phyloP scores from a whole-genome alignment of 2,113 vertebrate species.

The Hippocampus mohnikei region DNA sequence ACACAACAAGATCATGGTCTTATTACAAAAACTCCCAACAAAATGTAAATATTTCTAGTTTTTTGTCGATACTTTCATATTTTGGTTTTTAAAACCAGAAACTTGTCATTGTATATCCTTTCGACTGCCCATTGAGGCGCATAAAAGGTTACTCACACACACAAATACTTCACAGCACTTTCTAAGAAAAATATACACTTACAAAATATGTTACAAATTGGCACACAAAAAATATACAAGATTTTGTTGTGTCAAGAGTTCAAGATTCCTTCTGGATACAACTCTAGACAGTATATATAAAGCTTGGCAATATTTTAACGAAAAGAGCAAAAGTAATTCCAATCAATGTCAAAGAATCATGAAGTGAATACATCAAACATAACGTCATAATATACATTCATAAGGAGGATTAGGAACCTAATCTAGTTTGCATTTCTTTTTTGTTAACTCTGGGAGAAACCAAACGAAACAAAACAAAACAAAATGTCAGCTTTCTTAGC shows the following conservation, averaged over 20 bases:
- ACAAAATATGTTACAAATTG: slow-evolving; percentile 99
- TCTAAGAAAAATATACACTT: slow-evolving; percentile 99
- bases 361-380: slow-evolving; percentile 94
- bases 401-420: slow-evolving; percentile 85
- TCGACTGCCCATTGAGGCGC: slow-evolving; percentile 92
- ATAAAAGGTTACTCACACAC: slow-evolving; percentile 94
- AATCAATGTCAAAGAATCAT: slow-evolving; percentile 92
- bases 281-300: slow-evolving; percentile 99
- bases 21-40: slow-evolving; percentile 99
- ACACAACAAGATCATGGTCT: slow-evolving; percentile 96
- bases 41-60: slow-evolving; percentile 82
- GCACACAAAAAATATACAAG: slow-evolving; percentile 99
- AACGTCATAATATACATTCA: slow-evolving; percentile 98
- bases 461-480: slow-evolving; percentile 30
- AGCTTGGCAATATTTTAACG: slow-evolving; percentile 92
- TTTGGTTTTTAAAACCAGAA: slow-evolving; percentile 99
- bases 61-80: slow-evolving; percentile 95
- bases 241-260: slow-evolving; percentile 99
- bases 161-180: slow-evolving; percentile 99
- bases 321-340: slow-evolving; percentile 94
- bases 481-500: slow-evolving; percentile 80
- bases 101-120: slow-evolving; percentile 98
- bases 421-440: slow-evolving; percentile 79
- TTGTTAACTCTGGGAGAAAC: slow-evolving; percentile 74
- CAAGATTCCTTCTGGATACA: slow-evolving; percentile 98